A percentile compares a stretch with the other conserved stretches of the same genome.
phyloP scores from a whole-genome alignment of 1,140 invertebrate genomes.

The Laupala kohalensis region DNA sequence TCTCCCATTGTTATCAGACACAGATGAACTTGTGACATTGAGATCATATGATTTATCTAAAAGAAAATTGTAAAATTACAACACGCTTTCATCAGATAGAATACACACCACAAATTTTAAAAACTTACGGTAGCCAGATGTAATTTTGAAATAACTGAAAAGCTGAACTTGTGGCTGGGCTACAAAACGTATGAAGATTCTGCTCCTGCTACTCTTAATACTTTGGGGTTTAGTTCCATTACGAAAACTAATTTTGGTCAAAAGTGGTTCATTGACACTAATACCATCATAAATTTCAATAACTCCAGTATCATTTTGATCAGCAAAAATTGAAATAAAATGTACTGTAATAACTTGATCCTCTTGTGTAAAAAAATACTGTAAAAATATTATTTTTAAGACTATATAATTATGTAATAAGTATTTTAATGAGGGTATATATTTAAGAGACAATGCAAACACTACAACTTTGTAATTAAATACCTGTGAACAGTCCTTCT shows the following conservation, averaged over 20 bases:
- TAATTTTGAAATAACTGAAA: slow-evolving; percentile 58
- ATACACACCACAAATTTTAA: slow-evolving; percentile 1
- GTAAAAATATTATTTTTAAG: no score
- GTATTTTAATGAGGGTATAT: no score
- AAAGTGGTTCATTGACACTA: slow-evolving; percentile 47
- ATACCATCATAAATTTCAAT: slow-evolving; percentile 69
- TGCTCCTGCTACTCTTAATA: slow-evolving; percentile 59
- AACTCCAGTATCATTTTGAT: slow-evolving; percentile 53
- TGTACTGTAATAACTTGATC: slow-evolving; percentile 72
- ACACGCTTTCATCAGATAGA: not conserved
- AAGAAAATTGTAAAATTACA: not conserved
- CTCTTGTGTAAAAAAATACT: slow-evolving; percentile 55
- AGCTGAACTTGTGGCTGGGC: slow-evolving; percentile 54
- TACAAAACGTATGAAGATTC: slow-evolving; percentile 60
- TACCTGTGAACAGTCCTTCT: slow-evolving; percentile 57
- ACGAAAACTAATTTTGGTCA: slow-evolving; percentile 50
- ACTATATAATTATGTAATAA: no score
- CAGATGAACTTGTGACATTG: slow-evolving; percentile 68
- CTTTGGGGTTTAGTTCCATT: slow-evolving; percentile 77
- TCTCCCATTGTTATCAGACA: slow-evolving; percentile 82
- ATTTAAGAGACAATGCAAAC: no score
- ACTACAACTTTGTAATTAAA: not conserved
- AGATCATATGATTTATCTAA: slow-evolving; percentile 75
- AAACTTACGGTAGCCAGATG: slow-evolving; percentile 51
- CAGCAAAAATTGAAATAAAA: slow-evolving; percentile 62